Evolutionary conservation across 2,888 invertebrate species (phyloP).

Genomic region (Hirudinaria manillensis): DNA sequence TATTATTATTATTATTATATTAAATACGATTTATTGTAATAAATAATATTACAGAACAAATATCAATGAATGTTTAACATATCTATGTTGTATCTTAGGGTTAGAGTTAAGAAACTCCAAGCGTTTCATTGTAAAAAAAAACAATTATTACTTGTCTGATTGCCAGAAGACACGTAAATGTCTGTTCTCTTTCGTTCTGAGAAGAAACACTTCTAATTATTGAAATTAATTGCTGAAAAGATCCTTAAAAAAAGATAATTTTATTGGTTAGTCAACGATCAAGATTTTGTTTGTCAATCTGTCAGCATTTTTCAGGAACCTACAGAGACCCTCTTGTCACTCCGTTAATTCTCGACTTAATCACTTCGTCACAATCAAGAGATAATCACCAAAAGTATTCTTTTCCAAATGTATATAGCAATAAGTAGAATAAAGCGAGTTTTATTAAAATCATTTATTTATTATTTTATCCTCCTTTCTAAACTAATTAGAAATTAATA

Average conservation of each 20-base stretch:
- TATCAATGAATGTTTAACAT: background rate
- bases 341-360: background rate
- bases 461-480: background rate
- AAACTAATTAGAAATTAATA: background rate
- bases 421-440: background rate
- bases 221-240: background rate
- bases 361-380: background rate
- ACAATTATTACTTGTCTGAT: slow-evolving; percentile 39
- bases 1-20: background rate
- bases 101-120: too few relatives aligned
- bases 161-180: slow-evolving; percentile 41
- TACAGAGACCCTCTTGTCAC: too few relatives aligned
- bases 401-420: background rate
- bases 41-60: background rate
- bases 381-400: background rate
- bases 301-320: too few relatives aligned
- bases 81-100: too few relatives aligned
- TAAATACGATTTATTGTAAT: background rate
- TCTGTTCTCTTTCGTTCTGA: slow-evolving; percentile 43
- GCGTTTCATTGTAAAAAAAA: too few relatives aligned
- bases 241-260: background rate
- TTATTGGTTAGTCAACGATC: background rate
- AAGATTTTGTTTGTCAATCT: background rate
- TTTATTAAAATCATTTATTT: background rate
- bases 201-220: slow-evolving; percentile 18